Evolutionary conservation across 2,888 invertebrate genomes (phyloP), one percentile per base, ranked within the genome.

Genomic region (Erebia aethiops): DNA sequence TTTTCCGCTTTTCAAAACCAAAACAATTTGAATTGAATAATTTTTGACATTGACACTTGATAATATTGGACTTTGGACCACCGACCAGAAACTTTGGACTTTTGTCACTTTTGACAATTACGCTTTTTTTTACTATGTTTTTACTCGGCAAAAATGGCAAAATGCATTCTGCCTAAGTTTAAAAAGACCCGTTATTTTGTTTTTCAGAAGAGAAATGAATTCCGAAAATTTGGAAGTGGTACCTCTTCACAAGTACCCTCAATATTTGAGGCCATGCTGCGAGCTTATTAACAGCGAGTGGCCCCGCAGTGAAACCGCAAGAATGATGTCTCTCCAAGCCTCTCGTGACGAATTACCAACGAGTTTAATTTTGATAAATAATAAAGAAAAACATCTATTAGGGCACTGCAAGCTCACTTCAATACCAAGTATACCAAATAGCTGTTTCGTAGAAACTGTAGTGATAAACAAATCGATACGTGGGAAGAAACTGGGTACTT

Each of bases 211-310:
- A 13, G 80, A 68, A 60, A 92, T 92, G 92, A 87, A 90, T 71
- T 73, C 76, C 11, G 78, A 81, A 72, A 83, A 82, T 65, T 78
- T 92, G 58, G 73, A 86, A 84, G 95, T 97, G 76, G 91, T 97
- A 80, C 95, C 95, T 72, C 93, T 97, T 74, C 97, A 97, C 82
- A 94, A 95, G 79, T 91, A 96, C 81, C 96, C 96, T 58, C 95
- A 97, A 84, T 95, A 95, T 83, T 93, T 95, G 78, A 93, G 94
- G 82, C 94, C 95, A 82, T 97, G 97, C 82, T 97, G 96, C 84
- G 94, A 95, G 78, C 91, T 98, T 70, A 95, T 98, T 76, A 98
- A 98, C 86, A 95, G 95, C n/a, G 97, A 98, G 94, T 98, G 98
- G 98, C 96, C 96, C 75, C 94, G 97, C 79, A 97, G 97, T 81